phyloP scores from a whole-genome alignment of 2,113 vertebrate genomes.

The Grus americana region DNA sequence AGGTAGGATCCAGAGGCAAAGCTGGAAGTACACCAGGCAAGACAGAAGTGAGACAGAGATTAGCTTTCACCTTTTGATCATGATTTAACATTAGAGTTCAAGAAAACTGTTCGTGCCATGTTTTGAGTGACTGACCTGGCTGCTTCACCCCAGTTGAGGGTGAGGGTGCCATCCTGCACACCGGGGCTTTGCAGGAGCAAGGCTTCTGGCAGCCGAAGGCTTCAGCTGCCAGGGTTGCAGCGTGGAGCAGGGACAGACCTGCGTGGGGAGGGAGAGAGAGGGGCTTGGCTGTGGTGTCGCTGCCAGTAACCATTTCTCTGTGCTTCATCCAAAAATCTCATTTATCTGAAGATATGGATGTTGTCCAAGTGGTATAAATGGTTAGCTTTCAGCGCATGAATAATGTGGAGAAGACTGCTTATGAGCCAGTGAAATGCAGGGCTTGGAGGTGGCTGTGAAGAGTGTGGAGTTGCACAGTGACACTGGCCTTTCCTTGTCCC shows the following conservation, averaged over 20 bases:
- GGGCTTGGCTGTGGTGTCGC: fast-evolving
- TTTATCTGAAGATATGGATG: not conserved
- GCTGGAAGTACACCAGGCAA: not conserved
- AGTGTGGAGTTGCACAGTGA: too few relatives aligned
- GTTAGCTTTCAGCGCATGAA: not conserved
- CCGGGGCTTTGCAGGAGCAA: not conserved
- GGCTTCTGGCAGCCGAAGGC: not conserved
- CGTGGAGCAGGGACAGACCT: not conserved
- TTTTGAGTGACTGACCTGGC: not conserved
- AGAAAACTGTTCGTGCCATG: not conserved
- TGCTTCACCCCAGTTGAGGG: not conserved
- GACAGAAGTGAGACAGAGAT: not conserved
- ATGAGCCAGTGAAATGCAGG: fast-evolving
- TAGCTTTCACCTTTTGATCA: not conserved
- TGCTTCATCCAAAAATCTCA: not conserved
- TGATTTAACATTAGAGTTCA: not conserved
- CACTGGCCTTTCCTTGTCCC: not conserved
- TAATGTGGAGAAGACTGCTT: not conserved
- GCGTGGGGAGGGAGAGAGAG: not conserved
- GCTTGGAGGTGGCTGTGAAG: not conserved
- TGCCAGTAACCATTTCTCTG: not conserved
- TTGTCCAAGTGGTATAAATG: not conserved
- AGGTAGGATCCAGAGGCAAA: not conserved
- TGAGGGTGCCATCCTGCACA: not conserved
- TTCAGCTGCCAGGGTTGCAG: not conserved